Conservation (phyloP, 2,113 vertebrate species). For the Pyrgilauda ruficollis region DNA sequence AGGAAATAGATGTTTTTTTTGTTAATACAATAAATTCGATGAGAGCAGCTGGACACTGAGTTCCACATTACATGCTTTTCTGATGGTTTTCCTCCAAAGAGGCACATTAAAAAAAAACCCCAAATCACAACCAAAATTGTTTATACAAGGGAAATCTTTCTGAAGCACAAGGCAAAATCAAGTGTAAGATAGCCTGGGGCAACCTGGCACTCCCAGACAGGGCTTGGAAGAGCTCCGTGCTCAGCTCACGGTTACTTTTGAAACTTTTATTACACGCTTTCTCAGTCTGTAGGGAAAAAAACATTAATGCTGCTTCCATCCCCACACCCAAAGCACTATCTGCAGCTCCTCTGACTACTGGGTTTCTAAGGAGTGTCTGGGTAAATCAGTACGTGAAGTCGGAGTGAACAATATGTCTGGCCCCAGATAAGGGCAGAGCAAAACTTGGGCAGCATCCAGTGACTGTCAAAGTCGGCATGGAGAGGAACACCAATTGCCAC, state of each 20-base stretch:
- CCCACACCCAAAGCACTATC: conserved; percentile 68
- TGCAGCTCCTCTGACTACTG: conserved; percentile 46
- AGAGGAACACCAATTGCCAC: conserved; percentile 53
- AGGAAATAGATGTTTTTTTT: background rate
- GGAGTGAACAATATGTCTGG: conserved; percentile 38
- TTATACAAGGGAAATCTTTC: conserved; percentile 23
- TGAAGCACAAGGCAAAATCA: conserved; percentile 24
- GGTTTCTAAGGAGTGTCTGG: conserved; percentile 70
- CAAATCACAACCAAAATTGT: conserved; percentile 1
- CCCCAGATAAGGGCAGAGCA: conserved; percentile 67
- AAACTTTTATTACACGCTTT: conserved; percentile 12
- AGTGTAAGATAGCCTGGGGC: conserved; percentile 19
- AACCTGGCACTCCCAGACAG: conserved; percentile 25
- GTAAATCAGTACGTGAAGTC: conserved; percentile 62
- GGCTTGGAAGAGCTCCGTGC: background rate
- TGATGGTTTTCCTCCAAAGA: background rate
- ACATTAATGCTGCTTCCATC: conserved; percentile 2
- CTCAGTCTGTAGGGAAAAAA: background rate
- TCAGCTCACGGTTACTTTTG: background rate
- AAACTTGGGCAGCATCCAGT: conserved; percentile 69
- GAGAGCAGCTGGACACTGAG: background rate
- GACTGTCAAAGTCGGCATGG: background rate
- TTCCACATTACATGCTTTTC: background rate
- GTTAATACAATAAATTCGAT: background rate
- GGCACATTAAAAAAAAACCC: background rate